phyloP scores from a whole-genome alignment of 2,113 vertebrate genomes.

The Okapia johnstoni region DNA sequence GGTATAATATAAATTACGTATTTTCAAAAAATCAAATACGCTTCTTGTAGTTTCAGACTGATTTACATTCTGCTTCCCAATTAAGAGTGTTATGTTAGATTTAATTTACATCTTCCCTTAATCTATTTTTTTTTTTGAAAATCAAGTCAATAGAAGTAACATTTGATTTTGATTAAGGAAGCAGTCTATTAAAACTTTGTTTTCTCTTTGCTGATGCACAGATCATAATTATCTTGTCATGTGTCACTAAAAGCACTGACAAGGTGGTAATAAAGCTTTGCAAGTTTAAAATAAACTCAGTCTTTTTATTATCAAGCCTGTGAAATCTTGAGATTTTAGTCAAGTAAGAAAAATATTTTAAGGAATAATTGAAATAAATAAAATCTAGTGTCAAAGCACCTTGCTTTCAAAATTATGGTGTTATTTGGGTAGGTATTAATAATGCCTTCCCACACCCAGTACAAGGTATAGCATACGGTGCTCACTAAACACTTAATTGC shows the following conservation, averaged over 20 bases:
- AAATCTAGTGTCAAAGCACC: not conserved
- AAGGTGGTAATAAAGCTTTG: conserved; percentile 61
- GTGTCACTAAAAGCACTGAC: conserved; percentile 59
- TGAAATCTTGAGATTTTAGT: conserved; percentile 24
- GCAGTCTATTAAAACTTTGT: conserved; percentile 64
- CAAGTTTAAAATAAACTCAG: conserved; percentile 48
- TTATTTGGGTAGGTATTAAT: not conserved
- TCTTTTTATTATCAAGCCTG: conserved; percentile 5
- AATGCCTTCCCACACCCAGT: not conserved
- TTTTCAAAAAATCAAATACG: not conserved
- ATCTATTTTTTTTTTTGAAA: conserved; percentile 65
- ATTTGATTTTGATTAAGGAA: conserved; percentile 74
- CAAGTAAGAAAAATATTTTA: not conserved
- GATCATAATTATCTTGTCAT: conserved; percentile 78
- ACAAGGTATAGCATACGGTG: not conserved
- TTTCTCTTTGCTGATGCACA: conserved; percentile 66
- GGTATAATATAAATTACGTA: not conserved
- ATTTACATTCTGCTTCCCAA: not conserved
- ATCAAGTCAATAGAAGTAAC: conserved; percentile 59
- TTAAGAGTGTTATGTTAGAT: not conserved
- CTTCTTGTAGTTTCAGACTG: not conserved
- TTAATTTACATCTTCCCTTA: conserved; percentile 23
- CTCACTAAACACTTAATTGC: not conserved
- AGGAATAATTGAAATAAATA: not conserved
- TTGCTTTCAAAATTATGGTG: not conserved